Conservation (phyloP, 2,113 vertebrate genomes). For the Salvator merianae region DNA sequence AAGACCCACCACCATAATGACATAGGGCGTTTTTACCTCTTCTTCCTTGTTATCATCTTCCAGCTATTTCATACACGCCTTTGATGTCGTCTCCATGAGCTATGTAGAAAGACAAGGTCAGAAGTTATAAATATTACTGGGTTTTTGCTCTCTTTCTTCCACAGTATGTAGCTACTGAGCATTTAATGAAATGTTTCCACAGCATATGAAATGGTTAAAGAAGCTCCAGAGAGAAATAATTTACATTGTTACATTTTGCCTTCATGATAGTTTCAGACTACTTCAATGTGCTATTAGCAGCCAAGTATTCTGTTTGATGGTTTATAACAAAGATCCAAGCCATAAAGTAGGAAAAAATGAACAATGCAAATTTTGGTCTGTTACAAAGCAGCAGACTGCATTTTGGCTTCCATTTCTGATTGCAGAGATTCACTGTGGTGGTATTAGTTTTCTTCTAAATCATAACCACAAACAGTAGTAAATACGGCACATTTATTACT, state of each 20-base stretch:
- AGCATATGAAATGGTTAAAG: neutral
- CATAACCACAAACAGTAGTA: constrained; percentile 1
- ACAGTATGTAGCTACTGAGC: neutral
- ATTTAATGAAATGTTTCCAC: neutral
- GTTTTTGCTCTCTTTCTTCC: neutral
- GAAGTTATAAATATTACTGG: neutral
- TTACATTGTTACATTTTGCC: neutral
- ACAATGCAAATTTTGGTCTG: constrained; percentile 26
- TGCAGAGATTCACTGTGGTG: neutral
- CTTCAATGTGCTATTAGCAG: neutral
- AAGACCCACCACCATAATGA: neutral
- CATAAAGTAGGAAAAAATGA: neutral
- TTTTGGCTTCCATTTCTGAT: constrained; percentile 40
- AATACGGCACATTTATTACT: constrained; percentile 54
- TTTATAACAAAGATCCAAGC: constrained; percentile 8
- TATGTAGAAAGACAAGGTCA: neutral
- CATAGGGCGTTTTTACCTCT: too few relatives aligned
- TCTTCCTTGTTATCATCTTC: neutral
- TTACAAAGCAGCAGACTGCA: constrained; percentile 15
- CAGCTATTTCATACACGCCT: neutral
- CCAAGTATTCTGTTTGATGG: neutral
- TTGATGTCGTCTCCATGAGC: neutral
- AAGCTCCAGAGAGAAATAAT: neutral
- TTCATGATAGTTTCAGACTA: neutral
- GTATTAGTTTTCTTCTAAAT: constrained; percentile 41